Evolutionary conservation across 2,888 invertebrate genomes (phyloP).

Genomic region (Agonopterix heracliana): DNA sequence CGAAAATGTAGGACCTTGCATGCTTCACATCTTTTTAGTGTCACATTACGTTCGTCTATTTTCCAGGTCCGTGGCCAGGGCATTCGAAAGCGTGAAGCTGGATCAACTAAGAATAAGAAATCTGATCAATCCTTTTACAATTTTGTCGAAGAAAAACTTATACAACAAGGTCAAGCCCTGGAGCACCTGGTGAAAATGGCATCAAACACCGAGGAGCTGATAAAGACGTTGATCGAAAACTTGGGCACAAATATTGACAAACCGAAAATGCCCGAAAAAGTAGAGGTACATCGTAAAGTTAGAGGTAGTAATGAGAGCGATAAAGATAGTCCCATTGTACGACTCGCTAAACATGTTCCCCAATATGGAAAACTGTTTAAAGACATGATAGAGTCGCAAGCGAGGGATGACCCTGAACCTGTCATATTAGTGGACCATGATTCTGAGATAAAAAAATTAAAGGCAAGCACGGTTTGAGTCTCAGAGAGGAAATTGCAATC

Average conservation of each 20-base stretch:
- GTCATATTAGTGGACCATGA: constrained; percentile 2
- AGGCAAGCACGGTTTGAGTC: no score
- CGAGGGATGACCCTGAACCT: constrained; percentile 30
- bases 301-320: constrained; percentile 23
- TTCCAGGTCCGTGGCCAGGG: no score
- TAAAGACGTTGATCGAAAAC: constrained; percentile 35
- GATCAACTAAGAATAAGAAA: constrained; percentile 12
- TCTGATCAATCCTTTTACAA: constrained; percentile 19
- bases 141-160: constrained; percentile 44
- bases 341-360: constrained; percentile 37
- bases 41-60: no score
- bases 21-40: no score
- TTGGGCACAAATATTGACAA: constrained; percentile 25
- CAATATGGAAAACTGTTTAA: constrained; percentile 42
- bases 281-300: constrained; percentile 25
- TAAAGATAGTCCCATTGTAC: constrained; percentile 30
- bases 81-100: constrained; percentile 29
- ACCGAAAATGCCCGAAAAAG: constrained; percentile 40
- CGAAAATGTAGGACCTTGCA: no score
- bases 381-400: constrained; percentile 32
- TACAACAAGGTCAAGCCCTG: constrained; percentile 45
- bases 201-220: constrained; percentile 30
- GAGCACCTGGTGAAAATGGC: constrained; percentile 36
- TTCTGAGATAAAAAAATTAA: no score
- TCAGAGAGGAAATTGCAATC: no score